These are phyloP conservation scores for Drosophila trichaetosa DNA, from an alignment of 2,888 invertebrate species.

Conservation along the genomic window DNA sequence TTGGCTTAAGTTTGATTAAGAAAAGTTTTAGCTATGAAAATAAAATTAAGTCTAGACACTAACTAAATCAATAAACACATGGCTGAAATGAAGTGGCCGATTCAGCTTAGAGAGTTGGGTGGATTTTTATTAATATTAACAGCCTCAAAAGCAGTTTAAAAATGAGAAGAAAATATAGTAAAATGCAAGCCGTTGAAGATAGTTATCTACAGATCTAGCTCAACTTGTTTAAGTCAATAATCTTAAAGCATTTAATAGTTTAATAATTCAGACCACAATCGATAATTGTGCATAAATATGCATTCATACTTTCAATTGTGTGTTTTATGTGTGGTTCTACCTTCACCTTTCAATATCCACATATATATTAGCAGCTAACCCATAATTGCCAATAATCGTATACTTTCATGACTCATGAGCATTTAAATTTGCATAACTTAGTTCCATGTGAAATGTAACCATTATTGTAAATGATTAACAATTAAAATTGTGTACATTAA, in stretches of 20 bases:
- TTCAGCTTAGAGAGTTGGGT: neutral
- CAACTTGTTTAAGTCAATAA: neutral
- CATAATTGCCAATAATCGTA: slow-evolving; percentile 59
- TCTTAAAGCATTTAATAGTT: neutral
- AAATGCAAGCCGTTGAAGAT: neutral
- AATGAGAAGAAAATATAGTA: neutral
- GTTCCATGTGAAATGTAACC: slow-evolving; percentile 14
- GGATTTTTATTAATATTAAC: neutral
- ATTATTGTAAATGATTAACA: slow-evolving; percentile 40
- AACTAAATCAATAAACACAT: neutral
- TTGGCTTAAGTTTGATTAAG: neutral
- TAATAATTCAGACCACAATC: neutral
- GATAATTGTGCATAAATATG: neutral
- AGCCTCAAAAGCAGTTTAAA: neutral
- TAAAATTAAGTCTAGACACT: neutral
- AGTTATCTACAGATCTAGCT: neutral
- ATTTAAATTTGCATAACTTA: slow-evolving; percentile 56
- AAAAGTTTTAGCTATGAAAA: neutral
- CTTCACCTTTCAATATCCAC: slow-evolving; percentile 53
- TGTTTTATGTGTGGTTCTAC: slow-evolving; percentile 26
- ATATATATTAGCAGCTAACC: slow-evolving; percentile 54
- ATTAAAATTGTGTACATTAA: slow-evolving; percentile 23
- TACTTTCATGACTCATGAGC: slow-evolving; percentile 11
- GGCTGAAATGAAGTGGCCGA: neutral
- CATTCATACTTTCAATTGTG: slow-evolving; percentile 22